Conservation (phyloP, 2,113 vertebrate species). For the Sylvietta virens region DNA sequence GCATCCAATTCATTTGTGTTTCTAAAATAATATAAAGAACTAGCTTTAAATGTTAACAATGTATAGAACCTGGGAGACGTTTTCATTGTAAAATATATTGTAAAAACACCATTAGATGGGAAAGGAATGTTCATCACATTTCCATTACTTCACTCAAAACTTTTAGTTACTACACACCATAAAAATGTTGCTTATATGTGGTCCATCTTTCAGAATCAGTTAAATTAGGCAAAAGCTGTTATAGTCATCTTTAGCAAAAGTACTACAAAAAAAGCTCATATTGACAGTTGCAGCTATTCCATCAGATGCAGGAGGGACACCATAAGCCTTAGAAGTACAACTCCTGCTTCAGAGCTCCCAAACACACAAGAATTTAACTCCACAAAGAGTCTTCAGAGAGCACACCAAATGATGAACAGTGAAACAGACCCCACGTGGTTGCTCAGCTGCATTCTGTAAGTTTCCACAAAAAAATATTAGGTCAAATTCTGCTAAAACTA, state of each 20-base stretch:
- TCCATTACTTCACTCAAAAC: not conserved
- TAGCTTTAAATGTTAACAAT: not conserved
- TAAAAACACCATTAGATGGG: not conserved
- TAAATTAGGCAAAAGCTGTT: not conserved
- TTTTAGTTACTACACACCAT: not conserved
- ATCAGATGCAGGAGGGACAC: not conserved
- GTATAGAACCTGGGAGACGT: not conserved
- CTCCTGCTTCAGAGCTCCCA: not conserved
- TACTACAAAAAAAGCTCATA: not conserved
- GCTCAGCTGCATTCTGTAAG: not conserved
- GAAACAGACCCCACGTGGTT: accelerated
- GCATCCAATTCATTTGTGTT: not conserved
- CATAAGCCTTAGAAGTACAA: not conserved
- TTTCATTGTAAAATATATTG: not conserved
- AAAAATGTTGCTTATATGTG: not conserved
- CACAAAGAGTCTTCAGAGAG: not conserved
- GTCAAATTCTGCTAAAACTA: not conserved
- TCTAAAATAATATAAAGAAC: not conserved
- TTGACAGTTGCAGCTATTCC: not conserved
- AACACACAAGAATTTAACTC: not conserved
- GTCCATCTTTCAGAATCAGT: not conserved
- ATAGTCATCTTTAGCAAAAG: not conserved
- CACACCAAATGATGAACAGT: not conserved
- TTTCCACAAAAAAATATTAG: not conserved
- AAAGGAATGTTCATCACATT: not conserved